Conservation (phyloP, 2,888 invertebrate species). For the Cataglyphis altisquamis region DNA sequence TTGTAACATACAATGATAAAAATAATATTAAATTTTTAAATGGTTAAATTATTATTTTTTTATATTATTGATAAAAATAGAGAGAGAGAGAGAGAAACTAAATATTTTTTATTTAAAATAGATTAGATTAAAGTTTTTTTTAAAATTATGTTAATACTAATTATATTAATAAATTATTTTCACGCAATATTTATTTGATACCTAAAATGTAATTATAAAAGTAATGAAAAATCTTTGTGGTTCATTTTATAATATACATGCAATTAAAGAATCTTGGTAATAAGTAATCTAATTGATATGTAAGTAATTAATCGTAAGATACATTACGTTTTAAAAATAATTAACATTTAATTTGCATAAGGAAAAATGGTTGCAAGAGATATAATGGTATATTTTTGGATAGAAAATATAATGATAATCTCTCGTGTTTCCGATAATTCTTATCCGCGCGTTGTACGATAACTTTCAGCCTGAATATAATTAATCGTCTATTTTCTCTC, state of each 20-base stretch:
- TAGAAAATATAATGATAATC: constrained; percentile 62
- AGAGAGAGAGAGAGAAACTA: too few species aligned
- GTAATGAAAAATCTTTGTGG: not conserved
- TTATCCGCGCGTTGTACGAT: constrained; percentile 66
- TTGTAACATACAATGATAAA: not conserved
- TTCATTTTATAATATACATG: not conserved
- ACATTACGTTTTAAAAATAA: not conserved
- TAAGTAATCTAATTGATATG: not conserved
- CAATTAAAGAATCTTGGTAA: constrained; percentile 4
- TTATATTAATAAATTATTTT: constrained; percentile 14
- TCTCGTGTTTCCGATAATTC: constrained; percentile 68
- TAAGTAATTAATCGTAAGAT: not conserved
- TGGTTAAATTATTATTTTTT: not conserved
- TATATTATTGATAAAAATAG: not conserved
- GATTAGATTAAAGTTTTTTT: not conserved
- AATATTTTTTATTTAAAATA: not conserved
- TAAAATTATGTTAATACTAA: not conserved
- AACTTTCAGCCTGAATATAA: constrained; percentile 65
- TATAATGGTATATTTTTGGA: constrained; percentile 20
- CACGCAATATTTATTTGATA: not conserved
- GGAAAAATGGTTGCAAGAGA: constrained; percentile 2
- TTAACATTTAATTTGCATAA: not conserved
- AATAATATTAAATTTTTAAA: not conserved
- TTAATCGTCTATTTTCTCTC: constrained; percentile 65
- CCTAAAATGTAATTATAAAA: not conserved